These are phyloP conservation scores for Triplophysa siluroides DNA, from an alignment of 2,113 vertebrate genomes.

Conservation along the genomic window DNA sequence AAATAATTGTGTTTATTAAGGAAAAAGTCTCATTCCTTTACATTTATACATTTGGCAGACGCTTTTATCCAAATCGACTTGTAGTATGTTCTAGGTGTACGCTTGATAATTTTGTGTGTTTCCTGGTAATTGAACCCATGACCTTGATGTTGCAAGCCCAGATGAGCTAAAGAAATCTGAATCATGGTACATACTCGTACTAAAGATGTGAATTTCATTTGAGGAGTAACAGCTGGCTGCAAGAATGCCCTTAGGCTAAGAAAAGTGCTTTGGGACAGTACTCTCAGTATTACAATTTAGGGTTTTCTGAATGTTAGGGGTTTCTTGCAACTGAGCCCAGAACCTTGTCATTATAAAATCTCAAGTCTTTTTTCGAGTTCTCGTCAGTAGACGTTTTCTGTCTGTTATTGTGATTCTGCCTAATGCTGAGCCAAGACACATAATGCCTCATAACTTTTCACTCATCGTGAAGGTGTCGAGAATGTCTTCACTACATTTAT, in stretches of 20 bases:
- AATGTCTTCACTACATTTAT: conserved; percentile 29
- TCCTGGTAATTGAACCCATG: too few relatives aligned
- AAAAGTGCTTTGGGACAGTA: too few relatives aligned
- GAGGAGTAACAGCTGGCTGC: neutral
- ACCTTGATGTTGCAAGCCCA: too few relatives aligned
- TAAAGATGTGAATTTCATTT: conserved; percentile 17
- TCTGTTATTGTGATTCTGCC: conserved; percentile 31
- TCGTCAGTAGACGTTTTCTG: conserved; percentile 4
- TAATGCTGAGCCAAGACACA: conserved; percentile 32
- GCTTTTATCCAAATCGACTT: too few relatives aligned
- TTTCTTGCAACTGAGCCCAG: too few relatives aligned
- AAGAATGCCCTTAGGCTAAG: too few relatives aligned
- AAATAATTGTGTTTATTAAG: neutral
- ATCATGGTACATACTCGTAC: neutral
- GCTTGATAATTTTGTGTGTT: too few relatives aligned
- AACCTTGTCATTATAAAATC: neutral
- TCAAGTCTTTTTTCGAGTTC: neutral
- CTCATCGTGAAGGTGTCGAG: conserved; percentile 9
- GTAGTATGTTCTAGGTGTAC: too few relatives aligned
- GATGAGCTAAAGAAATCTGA: neutral
- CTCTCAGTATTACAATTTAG: too few relatives aligned
- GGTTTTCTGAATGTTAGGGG: too few relatives aligned
- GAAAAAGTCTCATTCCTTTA: neutral
- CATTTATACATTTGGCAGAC: too few relatives aligned
- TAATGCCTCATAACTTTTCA: conserved; percentile 25